Base-by-base conservation (phyloP, 2,113 vertebrate genomes). In the Perca schrenkii region DNA sequence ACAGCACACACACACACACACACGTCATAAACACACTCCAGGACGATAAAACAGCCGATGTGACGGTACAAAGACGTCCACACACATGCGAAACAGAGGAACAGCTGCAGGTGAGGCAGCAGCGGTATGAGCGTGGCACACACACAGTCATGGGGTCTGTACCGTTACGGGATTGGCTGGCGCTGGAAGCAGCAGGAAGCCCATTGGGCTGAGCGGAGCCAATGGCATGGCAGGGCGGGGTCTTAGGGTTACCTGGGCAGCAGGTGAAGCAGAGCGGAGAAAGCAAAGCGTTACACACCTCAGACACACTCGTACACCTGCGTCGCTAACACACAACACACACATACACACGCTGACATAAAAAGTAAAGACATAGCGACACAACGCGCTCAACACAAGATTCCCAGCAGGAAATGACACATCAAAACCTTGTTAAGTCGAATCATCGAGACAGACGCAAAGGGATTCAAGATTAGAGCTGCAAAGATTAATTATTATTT, bases 171-270 rank as follows among this genome's bases (percentile, higher is more conserved):
- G 94, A 92, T 84, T 93, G 91, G 94, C 78, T 88, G 92, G 91
- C 79, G 57, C 85, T 74, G 78, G 88, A 82, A 92, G 91, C 88
- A 76, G 89, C 89, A 84, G 90, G 87, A 73, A 89, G 91, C 83
- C 91, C 91, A 94, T 94, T 94, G 94, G 94, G 66, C 90, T 86
- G 89, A 79, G 92, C 64, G 61, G 90, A 93, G 84, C 89, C 93
- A 93, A 94, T 92, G 89, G 93, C 88, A 89, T 74, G 47, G 92
- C 91, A 83, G 83, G 93, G 91, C 69, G 82, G 92, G 93, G 90
- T 93, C 91, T 94, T 91, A 93, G 89, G 87, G 88, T 93, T 91
- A 94, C 92, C 95, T 95, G 91, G 88, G 85, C 88, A 88, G 80
- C 93, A 91, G 91, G 93, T 90, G 86, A 90, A 84, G 91, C 92